These are phyloP conservation scores for Epizoanthus ramosus DNA, from an alignment of 92 coral and sea anemone species.

Conservation along the genomic window DNA sequence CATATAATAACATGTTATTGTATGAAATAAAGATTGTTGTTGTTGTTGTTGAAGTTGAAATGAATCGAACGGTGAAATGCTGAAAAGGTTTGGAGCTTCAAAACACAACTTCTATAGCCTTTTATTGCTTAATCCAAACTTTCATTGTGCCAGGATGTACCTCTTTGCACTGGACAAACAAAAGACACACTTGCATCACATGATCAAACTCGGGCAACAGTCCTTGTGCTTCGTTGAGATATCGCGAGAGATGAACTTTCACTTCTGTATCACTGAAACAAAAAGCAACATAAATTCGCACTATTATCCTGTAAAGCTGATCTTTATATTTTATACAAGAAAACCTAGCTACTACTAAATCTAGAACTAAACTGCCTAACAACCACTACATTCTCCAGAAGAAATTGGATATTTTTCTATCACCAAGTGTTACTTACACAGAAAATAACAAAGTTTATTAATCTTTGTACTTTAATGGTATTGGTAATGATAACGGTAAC, in stretches of 20 bases:
- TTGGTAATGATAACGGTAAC: too few relatives aligned
- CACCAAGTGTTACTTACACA: constrained; percentile 22
- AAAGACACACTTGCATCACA: constrained; percentile 81
- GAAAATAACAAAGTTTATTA: background rate
- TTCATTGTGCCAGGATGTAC: constrained; percentile 32
- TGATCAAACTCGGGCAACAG: constrained; percentile 66
- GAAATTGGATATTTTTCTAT: background rate
- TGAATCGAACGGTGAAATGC: too few relatives aligned
- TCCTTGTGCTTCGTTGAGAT: constrained; percentile 63
- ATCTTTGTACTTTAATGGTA: too few relatives aligned
- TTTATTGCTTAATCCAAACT: too few relatives aligned
- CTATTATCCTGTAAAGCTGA: too few relatives aligned
- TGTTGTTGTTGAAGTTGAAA: too few relatives aligned
- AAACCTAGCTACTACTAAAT: too few relatives aligned
- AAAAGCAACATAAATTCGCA: too few relatives aligned
- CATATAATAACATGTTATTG: too few relatives aligned
- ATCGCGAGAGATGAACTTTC: constrained; percentile 61
- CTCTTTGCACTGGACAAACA: constrained; percentile 93
- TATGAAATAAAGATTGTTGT: too few relatives aligned
- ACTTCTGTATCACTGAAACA: constrained; percentile 60
- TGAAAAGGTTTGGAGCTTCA: too few relatives aligned
- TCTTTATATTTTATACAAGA: background rate
- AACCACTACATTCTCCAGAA: background rate
- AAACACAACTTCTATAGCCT: too few relatives aligned
- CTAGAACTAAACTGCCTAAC: background rate